Evolutionary conservation across 2,888 invertebrate genomes (phyloP), one percentile per base, ranked within the genome.

Genomic region (Pinctada fucata): DNA sequence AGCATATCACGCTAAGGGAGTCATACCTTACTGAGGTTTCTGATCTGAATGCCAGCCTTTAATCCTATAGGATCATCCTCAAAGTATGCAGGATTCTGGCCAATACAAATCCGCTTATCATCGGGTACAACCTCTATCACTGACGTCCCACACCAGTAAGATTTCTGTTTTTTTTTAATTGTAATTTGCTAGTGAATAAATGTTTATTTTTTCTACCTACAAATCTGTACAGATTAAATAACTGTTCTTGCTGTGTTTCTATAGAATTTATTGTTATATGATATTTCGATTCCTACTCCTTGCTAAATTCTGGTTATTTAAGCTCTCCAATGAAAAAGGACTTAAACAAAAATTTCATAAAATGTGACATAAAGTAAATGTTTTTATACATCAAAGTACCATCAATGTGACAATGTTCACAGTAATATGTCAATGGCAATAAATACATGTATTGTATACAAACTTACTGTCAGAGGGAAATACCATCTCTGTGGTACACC

Each of bases 401-500:
- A 31, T 31, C 31, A 31, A 31, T 31, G 31, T 31, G 31, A 31
- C 31, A 31, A 31, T 31, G 31, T 31, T 58, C 58, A 13, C 6
- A 13, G 6, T 10, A 58, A 58, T 58, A 58, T 13, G 58, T 6
- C 13, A 58, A 58, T 58, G 58, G 13, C 58, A 58, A 58, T 58
- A 58, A 10, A 10, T 58, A 52, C 6, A 52, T 8, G 58, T 52
- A 31, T 31, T 31, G 31, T 13, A 58, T 58, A 45, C 3, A 8
- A 16, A 84, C 92, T 90, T 91, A 95, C 96, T 92, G 94, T 92
- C 67, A 97, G 94, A 0, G 95, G 95, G 90, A 97, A 98, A 89
- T 97, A 95, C 95, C 96, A 97, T 49, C 95, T 95, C 81, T 95
- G 95, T 0, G 96, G 95, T 0, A 97, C 95, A 3, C 97, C 97